Evolutionary conservation across 2,797 vertebrate genomes (phyloP), one percentile per base, ranked within the genome.

Genomic region (Microctenopoma lineatum): DNA sequence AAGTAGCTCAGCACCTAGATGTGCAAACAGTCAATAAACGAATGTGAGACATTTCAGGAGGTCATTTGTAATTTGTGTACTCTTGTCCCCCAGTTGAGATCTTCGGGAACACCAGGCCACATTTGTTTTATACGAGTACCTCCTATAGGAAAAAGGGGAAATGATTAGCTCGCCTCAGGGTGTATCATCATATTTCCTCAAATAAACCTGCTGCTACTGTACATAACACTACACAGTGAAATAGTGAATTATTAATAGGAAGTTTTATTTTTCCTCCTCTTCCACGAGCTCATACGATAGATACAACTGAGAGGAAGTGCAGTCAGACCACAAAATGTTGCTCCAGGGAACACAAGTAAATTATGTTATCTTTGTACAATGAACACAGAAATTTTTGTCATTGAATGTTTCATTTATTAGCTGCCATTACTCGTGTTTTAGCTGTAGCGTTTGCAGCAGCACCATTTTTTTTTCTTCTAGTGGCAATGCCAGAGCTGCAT

Each of bases 191-290:
- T 70, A 83, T 81, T 83, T 80, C 77, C 73, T 79, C 84, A 87
- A 85, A 90, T 84, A 89, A 88, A 89, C 75, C 75, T 83, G 62
- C 80, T 70, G 79, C 62, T 79, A 81, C 80, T 87, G 79, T 89
- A 89, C 89, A 90, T 85, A 90, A 83, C 55, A 78, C 82, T 83
- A 84, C 77, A 84, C 47, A 26, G 77, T 74, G 75, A 84, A 83
- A 80, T 79, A 62, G 46, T 89, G 84, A 90, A 92, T 92, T 89
- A 92, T 92, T 90, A 81, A 91, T 90, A 65, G 65, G 67, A 34
- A 50, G 59, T 83, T 83, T 85, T 87, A 81, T 87, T 86, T 86
- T 80, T 81, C 72, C 81, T 80, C 57, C 59, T 84, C 76, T 62
- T 58, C 68, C 58, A 52, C 41, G 78, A 89, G 75, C 79, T 79